Conservation (phyloP, 2,113 vertebrate genomes). For the Hiodon tergisus region DNA sequence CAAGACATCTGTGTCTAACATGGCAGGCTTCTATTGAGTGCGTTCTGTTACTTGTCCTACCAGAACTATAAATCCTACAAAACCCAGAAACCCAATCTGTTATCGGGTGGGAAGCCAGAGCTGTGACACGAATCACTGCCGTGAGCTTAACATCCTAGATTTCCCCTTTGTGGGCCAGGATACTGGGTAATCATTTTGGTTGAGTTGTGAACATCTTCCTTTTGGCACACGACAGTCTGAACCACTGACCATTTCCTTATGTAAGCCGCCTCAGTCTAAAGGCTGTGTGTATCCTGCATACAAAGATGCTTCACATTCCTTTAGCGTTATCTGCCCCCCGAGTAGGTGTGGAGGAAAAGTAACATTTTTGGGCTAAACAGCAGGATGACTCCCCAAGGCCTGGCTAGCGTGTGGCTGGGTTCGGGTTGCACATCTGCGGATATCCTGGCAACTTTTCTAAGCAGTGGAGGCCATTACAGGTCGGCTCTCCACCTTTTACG, state of each 20-base stretch:
- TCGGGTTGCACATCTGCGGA: slow-evolving; percentile 49
- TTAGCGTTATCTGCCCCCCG: slow-evolving; percentile 46
- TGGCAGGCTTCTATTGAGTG: slow-evolving; percentile 43
- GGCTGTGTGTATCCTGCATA: slow-evolving; percentile 34
- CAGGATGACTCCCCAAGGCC: slow-evolving; percentile 21
- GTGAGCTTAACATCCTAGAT: slow-evolving; percentile 39
- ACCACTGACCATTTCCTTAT: slow-evolving; percentile 32
- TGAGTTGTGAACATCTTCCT: slow-evolving; percentile 42
- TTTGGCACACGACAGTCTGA: slow-evolving; percentile 35
- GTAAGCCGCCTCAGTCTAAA: neutral
- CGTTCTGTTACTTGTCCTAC: slow-evolving; percentile 47
- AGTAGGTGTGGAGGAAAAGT: no score
- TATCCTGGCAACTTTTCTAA: slow-evolving; percentile 34
- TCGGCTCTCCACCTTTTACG: slow-evolving; percentile 10
- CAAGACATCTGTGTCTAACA: slow-evolving; percentile 41
- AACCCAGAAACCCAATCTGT: slow-evolving; percentile 43
- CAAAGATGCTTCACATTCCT: slow-evolving; percentile 26
- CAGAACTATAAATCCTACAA: slow-evolving; percentile 50
- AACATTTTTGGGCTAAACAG: neutral
- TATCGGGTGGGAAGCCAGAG: slow-evolving; percentile 31
- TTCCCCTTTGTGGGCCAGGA: slow-evolving; percentile 42
- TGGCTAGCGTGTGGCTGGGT: slow-evolving; percentile 23
- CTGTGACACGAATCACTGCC: slow-evolving; percentile 44
- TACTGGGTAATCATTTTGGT: slow-evolving; percentile 48
- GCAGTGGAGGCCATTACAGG: slow-evolving; percentile 3